Conservation (phyloP, 2,113 vertebrate genomes). For the Motacilla alba region DNA sequence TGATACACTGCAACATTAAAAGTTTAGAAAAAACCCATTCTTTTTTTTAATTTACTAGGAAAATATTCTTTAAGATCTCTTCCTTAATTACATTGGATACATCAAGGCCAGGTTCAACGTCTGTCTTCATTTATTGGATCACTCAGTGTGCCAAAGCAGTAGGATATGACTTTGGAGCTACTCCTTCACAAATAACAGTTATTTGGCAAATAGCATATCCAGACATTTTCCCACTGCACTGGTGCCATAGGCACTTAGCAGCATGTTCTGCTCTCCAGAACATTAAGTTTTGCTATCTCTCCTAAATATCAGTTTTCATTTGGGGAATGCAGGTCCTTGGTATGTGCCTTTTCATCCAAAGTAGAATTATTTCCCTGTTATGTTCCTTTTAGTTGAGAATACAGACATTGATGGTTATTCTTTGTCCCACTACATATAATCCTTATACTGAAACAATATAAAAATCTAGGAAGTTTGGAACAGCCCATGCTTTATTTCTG, state of each 20-base stretch:
- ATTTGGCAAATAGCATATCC: constrained; percentile 31
- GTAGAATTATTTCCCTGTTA: neutral
- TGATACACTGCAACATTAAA: neutral
- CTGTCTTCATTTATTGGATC: constrained; percentile 38
- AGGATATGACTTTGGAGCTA: constrained; percentile 45
- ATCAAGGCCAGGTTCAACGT: neutral
- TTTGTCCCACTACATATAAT: neutral
- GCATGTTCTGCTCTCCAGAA: neutral
- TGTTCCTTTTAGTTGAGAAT: neutral
- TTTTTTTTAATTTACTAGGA: neutral
- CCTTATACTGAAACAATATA: neutral
- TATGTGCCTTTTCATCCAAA: constrained; percentile 5
- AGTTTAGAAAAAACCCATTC: neutral
- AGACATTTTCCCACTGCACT: constrained; percentile 53
- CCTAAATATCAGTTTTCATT: constrained; percentile 29
- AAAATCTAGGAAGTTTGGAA: neutral
- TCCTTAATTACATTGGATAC: neutral
- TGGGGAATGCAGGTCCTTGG: neutral
- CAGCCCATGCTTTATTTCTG: neutral
- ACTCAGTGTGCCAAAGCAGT: constrained; percentile 19
- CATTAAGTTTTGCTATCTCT: constrained; percentile 37
- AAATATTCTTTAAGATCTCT: neutral
- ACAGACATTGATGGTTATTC: neutral
- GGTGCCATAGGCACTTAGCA: constrained; percentile 50
- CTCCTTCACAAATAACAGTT: constrained; percentile 39